Evolutionary conservation across 2,888 invertebrate species (phyloP).

Genomic region (Chaetogeoica ovagalla): DNA sequence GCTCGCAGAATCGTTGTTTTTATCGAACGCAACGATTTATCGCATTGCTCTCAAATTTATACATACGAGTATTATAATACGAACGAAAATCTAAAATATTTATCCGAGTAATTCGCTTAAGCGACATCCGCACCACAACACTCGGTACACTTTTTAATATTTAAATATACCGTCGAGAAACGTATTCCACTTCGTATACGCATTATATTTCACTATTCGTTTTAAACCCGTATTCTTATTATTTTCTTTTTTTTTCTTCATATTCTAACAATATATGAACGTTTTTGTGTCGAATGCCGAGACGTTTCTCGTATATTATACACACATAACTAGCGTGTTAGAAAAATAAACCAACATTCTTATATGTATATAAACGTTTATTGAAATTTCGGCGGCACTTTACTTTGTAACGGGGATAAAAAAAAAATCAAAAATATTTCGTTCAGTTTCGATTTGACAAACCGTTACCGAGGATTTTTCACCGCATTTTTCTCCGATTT

Average conservation of each 20-base stretch:
- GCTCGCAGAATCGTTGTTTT: too few relatives aligned
- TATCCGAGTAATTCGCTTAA: too few relatives aligned
- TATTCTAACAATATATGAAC: not conserved
- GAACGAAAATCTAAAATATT: too few relatives aligned
- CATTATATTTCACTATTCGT: too few relatives aligned
- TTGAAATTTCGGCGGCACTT: conserved; percentile 30
- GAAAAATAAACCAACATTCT: conserved; percentile 16
- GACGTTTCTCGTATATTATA: not conserved
- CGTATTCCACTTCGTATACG: too few relatives aligned
- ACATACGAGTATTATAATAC: too few relatives aligned
- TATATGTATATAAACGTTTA: not conserved
- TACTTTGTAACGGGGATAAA: conserved; percentile 8
- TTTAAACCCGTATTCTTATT: not conserved
- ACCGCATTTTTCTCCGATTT: conserved; percentile 27
- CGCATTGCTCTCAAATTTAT: too few relatives aligned
- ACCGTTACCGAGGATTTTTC: conserved; percentile 24
- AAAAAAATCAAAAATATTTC: conserved; percentile 15
- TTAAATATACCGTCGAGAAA: too few relatives aligned
- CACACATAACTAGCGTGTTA: not conserved
- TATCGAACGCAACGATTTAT: too few relatives aligned
- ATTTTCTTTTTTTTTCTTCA: not conserved
- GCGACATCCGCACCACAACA: too few relatives aligned
- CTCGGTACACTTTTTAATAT: too few relatives aligned
- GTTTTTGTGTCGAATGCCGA: not conserved
- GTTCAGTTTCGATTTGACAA: conserved; percentile 17